Evolutionary conservation across 2,888 invertebrate species (phyloP).

Genomic region (Morpho helenor): DNA sequence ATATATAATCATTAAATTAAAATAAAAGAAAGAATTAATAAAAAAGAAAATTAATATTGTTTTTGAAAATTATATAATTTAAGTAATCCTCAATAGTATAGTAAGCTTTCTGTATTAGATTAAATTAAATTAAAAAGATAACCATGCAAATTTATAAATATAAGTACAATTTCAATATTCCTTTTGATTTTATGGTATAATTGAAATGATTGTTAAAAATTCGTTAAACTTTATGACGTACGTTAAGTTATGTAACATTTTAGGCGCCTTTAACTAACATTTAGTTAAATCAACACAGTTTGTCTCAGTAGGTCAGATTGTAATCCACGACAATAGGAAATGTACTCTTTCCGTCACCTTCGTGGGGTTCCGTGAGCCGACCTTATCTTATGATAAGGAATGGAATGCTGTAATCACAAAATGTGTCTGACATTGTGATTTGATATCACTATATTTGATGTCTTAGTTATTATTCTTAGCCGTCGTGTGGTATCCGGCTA

Average conservation of each 20-base stretch:
- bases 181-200: no score
- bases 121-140: no score
- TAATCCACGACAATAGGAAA: conserved; percentile 11
- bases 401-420: conserved; percentile 3
- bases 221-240: not conserved
- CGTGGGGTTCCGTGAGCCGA: conserved; percentile 15
- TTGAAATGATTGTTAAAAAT: no score
- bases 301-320: conserved; percentile 11
- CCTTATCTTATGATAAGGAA: conserved; percentile 14
- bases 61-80: no score
- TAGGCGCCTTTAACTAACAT: not conserved
- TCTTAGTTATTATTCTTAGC: not conserved
- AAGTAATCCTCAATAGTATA: no score
- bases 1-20: no score
- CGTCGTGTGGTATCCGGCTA: no score
- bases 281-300: conserved; percentile 12
- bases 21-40: no score
- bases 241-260: conserved; percentile 3
- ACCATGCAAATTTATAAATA: no score
- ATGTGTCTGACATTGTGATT: conserved; percentile 1
- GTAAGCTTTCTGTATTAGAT: no score
- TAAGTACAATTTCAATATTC: no score
- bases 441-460: conserved; percentile 9
- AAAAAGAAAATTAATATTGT: no score
- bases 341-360: conserved; percentile 12